Evolutionary conservation across 30 jellyfish, hydroid and myxozoan species (phyloP), one percentile per base, ranked within the genome.

Genomic region (Chrysaora quinquecirrha): DNA sequence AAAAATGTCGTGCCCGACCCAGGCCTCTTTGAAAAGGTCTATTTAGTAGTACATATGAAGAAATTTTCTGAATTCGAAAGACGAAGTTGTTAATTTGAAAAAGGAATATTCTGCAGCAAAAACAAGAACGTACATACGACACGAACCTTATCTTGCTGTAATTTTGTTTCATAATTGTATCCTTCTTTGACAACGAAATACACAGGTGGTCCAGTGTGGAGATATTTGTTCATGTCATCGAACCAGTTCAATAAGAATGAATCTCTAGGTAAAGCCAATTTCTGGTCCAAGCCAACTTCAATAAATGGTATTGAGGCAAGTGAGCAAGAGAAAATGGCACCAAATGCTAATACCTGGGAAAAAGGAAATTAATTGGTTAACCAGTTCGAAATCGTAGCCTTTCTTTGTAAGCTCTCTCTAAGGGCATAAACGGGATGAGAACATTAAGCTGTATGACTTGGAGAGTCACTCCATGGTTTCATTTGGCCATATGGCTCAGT

Each of bases 121-220:
- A 43, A 6, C 58, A 43, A 6, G 12, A 43, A 16, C 58, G 16
- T 16, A 43, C 12, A 6, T 9, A 16, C 9, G 58, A 43, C 9
- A 58, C 86, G 19, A 9, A 86, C 89, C 78, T 74, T 72, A 66
- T 95, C 89, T 33, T 84, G 97, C 22, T 67, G 65, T 21, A 65
- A 32, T 1, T 24, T 33, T 3, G 83, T 56, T 67, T 88, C 95
- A 52, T 88, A 95, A 9, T 89, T 68, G 78, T 50, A 89, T n/a
- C 99, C 99, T n/a, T 85, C 96, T 34, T 75, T 84, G 46, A 95
- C 96, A 18, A 95, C 97, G 62, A 95, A 95, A 61, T 95, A 95
- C 31, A 95, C 97, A n/a, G 99, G 99, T 1, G 99, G 95, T 20
- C 99, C 99, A 21, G 95, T 78, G 54, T 88, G 88, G 54, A 95